Base-by-base conservation (phyloP, 1,140 invertebrate genomes). In the Drosophila kepulauana region DNA sequence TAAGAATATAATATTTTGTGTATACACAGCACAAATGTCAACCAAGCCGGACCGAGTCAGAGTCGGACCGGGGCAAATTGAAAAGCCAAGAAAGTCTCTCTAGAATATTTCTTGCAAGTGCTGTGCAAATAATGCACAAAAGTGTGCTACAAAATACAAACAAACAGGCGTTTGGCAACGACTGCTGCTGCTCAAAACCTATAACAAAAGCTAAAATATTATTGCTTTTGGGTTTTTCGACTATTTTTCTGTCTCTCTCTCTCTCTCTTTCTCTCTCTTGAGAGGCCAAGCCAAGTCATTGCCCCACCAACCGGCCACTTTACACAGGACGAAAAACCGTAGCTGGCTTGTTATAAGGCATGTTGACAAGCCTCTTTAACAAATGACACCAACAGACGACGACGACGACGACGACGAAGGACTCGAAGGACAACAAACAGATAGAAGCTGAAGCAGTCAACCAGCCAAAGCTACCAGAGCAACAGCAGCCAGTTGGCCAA, bases 311-410 rank as follows among this genome's bases (percentile, higher is more conserved):
- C 48, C 65, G 71, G 71, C 71, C 71, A 74, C 71, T 74, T 74
- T 69, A 69, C 65, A 67, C 35, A 28, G 10, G 49, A 62, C 20
- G 62, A 49, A 65, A 82, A 80, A 76, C 76, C 78, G 84, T 74
- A 87, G 84, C 85, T 70, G 79, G 84, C 84, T 88, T 88, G 84
- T 88, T 88, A 88, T 84, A 85, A 81, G 84, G 84, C 84, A 87
- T 90, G 87, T 90, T 90, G 87, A 90, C 87, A 90, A 87, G 87
- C 87, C 87, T 90, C 87, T 90, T 90, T 90, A 90, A 87, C 87
- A 90, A 90, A 90, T 90, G 87, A 91, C 86, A 90, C 87, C 87
- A 90, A 80, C 86, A 90, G 86, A 78, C 33, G 35, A 76, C 66
- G 65, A 70, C 72, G 81, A 46, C 30, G 30, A 30, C 3, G 86